Evolutionary conservation across 2,113 vertebrate species (phyloP).

Genomic region (Cynoglossus semilaevis): DNA sequence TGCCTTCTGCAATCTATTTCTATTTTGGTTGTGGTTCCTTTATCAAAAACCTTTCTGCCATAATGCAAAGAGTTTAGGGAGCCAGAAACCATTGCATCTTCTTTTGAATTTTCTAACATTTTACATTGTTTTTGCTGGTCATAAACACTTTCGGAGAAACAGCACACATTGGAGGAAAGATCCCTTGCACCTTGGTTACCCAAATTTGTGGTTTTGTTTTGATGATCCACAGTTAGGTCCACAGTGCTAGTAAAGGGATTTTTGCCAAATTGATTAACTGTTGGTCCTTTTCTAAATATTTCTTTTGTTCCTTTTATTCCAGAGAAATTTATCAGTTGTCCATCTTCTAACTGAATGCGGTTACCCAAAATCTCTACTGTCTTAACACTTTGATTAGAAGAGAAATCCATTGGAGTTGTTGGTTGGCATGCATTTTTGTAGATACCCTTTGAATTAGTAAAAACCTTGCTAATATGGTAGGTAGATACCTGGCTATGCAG

Average conservation of each 20-base stretch:
- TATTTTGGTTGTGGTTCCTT: conserved; percentile 22
- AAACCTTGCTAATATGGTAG: conserved; percentile 28
- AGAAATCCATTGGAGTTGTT: conserved; percentile 85
- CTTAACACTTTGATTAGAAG: conserved; percentile 64
- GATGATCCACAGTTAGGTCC: conserved; percentile 76
- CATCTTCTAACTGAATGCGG: conserved; percentile 70
- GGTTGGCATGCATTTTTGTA: conserved; percentile 50
- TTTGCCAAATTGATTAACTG: conserved; percentile 41
- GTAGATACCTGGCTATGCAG: conserved; percentile 39
- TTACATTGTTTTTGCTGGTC: conserved; percentile 20
- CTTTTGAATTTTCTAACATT: background rate
- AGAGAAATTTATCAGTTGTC: conserved; percentile 85
- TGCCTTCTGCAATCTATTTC: conserved; percentile 13
- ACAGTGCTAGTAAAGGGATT: conserved; percentile 63
- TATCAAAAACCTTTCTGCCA: conserved; percentile 1
- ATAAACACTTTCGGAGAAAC: conserved; percentile 14
- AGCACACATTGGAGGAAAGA: conserved; percentile 39
- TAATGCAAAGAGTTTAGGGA: conserved; percentile 15
- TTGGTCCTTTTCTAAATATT: conserved; percentile 69
- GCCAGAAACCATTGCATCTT: conserved; percentile 15
- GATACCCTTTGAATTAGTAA: conserved; percentile 23
- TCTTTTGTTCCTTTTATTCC: conserved; percentile 74
- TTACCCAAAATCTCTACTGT: conserved; percentile 39
- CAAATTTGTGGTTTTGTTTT: conserved; percentile 22
- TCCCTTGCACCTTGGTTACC: conserved; percentile 43